Base-by-base conservation (phyloP, 2,888 invertebrate species). In the Ichneumoninae sp. region DNA sequence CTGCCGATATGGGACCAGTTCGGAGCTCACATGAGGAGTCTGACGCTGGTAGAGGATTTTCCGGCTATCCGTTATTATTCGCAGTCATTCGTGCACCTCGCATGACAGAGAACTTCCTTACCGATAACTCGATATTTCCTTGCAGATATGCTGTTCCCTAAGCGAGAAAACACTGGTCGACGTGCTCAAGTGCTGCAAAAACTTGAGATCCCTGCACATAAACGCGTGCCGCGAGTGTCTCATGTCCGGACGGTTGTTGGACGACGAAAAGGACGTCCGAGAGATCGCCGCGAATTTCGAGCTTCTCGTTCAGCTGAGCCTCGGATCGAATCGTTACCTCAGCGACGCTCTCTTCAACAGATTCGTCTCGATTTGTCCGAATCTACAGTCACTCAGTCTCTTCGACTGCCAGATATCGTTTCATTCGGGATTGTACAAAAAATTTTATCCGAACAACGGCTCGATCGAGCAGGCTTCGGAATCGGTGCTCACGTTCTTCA, bases 301-400 rank as follows among this genome's bases (percentile, higher is more conserved):
- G 80, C 94, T 95, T 84, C 93, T 97, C 13, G 95, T 94, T 84
- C 94, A 94, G 75, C 93, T 97, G 33, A 96, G 95, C 79, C 92
- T 97, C 79, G 95, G 95, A 26, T 95, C 95, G 54, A 96, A 97
- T 90, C 95, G 96, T 86, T 97, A 97, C 91, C 94, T 97, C 52
- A 96, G 97, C 1, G 97, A 97, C 94, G 96, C 96, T n/a, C 94
- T 96, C 13, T 95, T 97, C 74, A 95, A 95, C 89, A 95, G 97
- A 89, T 94, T 97, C 89, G 94, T 96, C 1, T 94, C 94, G 7
- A 94, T 96, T 13, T 95, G 96, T 86, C 95, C 95, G 62, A 94
- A 94, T 79, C 91, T 97, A 22, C 94, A 95, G 83, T 94, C 95
- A 19, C 92, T 97, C 0, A 95, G 96, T 89, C 93, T 97, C 84